phyloP scores from a whole-genome alignment of 2,113 vertebrate species.

The Syngnathus scovelli region DNA sequence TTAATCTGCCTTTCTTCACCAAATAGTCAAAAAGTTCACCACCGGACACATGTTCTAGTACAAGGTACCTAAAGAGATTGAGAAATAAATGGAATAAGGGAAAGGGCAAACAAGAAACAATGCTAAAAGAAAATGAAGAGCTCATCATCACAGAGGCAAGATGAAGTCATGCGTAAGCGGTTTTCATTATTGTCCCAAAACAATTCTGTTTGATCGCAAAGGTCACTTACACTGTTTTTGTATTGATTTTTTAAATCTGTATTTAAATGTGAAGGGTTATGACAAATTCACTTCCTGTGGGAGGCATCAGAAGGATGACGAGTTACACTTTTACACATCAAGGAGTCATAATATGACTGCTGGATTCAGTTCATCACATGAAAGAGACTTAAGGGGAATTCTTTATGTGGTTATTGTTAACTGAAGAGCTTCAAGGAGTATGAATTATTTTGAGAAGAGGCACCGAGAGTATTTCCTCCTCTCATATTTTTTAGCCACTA shows the following conservation, averaged over 20 bases:
- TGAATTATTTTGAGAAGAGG: neutral
- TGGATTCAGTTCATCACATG: slow-evolving; percentile 5
- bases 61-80: slow-evolving; percentile 82
- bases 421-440: neutral
- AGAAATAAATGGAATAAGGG: neutral
- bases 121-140: neutral
- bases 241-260: neutral
- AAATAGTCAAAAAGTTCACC: slow-evolving; percentile 98
- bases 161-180: neutral
- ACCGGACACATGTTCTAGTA: slow-evolving; percentile 97
- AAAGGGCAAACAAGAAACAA: neutral
- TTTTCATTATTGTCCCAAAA: slow-evolving; percentile 16
- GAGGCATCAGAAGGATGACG: slow-evolving; percentile 20
- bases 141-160: slow-evolving; percentile 9
- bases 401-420: slow-evolving; percentile 1
- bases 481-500: slow-evolving; percentile 9
- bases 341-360: slow-evolving; percentile 7
- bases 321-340: slow-evolving; percentile 6
- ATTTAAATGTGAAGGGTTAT: slow-evolving; percentile 8
- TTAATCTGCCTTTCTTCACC: slow-evolving; percentile 97
- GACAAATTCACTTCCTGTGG: slow-evolving; percentile 15
- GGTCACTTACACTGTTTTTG: slow-evolving; percentile 8
- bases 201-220: slow-evolving; percentile 13
- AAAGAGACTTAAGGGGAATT: slow-evolving; percentile 4
- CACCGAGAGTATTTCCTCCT: neutral